Conservation (phyloP, 1,140 invertebrate species). For the Drosophila quadrilineata region DNA sequence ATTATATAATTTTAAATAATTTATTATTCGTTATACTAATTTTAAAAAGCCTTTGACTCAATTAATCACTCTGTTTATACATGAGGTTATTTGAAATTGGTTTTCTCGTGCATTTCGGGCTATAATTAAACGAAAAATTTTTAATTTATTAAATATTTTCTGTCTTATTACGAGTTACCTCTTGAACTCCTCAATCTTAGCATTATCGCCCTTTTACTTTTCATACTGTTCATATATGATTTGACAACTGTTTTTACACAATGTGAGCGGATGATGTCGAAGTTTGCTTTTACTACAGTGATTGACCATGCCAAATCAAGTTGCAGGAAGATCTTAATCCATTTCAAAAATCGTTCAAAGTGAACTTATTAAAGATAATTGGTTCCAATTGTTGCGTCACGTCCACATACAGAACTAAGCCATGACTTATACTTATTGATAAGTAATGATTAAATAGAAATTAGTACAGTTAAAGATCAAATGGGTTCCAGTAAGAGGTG, state of each 20-base stretch:
- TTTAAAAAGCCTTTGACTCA: background rate
- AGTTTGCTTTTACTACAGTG: background rate
- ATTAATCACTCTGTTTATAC: background rate
- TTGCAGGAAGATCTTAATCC: background rate
- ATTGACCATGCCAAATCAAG: background rate
- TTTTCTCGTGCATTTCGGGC: background rate
- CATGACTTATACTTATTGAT: background rate
- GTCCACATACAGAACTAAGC: background rate
- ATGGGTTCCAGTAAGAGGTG: background rate
- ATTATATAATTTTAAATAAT: too few relatives aligned
- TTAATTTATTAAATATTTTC: background rate
- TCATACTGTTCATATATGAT: too few relatives aligned
- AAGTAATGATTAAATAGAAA: background rate
- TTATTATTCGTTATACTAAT: too few relatives aligned
- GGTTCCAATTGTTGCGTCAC: background rate
- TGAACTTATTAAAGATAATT: background rate
- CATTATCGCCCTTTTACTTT: too few relatives aligned
- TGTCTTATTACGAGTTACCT: background rate
- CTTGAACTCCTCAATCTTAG: too few relatives aligned
- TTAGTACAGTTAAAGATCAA: background rate
- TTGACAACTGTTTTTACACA: background rate
- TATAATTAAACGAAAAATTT: background rate
- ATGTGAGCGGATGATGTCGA: background rate
- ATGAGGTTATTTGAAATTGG: background rate
- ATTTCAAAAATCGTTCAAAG: background rate